These are phyloP conservation scores for Drosophila pachea DNA, from an alignment of 1,140 invertebrate genomes.

Conservation along the genomic window DNA sequence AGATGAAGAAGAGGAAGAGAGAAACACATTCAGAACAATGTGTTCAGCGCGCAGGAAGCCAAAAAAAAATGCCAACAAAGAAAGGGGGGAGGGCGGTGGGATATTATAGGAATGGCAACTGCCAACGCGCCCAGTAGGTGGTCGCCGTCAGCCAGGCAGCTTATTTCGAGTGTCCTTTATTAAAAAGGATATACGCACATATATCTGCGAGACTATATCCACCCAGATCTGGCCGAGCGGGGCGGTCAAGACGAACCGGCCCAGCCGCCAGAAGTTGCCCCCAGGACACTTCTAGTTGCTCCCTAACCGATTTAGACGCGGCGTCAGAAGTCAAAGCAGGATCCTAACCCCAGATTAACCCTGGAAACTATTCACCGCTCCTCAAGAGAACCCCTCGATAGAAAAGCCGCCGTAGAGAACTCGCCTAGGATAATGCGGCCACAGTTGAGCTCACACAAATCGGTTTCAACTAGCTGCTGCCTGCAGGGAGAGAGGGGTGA, in stretches of 20 bases:
- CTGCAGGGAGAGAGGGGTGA: background rate
- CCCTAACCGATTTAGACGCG: no score
- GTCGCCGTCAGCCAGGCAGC: conserved; percentile 16
- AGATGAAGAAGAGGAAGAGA: conserved; percentile 23
- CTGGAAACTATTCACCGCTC: no score
- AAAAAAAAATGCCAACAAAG: conserved; percentile 14
- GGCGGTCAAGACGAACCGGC: no score
- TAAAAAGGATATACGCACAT: conserved; percentile 15
- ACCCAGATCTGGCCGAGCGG: conserved; percentile 36
- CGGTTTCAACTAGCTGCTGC: conserved; percentile 38
- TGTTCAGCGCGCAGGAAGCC: conserved; percentile 28
- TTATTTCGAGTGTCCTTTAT: conserved; percentile 33
- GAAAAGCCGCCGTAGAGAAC: no score
- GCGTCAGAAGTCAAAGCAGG: no score
- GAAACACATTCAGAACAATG: conserved; percentile 16
- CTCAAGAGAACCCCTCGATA: no score
- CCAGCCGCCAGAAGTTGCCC: no score
- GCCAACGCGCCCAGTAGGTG: conserved; percentile 33
- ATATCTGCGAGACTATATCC: conserved; percentile 9
- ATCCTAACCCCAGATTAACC: no score
- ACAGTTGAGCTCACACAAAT: conserved; percentile 37
- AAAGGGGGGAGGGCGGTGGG: no score
- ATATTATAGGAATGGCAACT: conserved; percentile 31
- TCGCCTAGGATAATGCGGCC: conserved; percentile 4
- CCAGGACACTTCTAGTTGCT: no score